Evolutionary conservation across 2,888 invertebrate genomes (phyloP), one percentile per base, ranked within the genome.

Genomic region (Hyposoter didymator): DNA sequence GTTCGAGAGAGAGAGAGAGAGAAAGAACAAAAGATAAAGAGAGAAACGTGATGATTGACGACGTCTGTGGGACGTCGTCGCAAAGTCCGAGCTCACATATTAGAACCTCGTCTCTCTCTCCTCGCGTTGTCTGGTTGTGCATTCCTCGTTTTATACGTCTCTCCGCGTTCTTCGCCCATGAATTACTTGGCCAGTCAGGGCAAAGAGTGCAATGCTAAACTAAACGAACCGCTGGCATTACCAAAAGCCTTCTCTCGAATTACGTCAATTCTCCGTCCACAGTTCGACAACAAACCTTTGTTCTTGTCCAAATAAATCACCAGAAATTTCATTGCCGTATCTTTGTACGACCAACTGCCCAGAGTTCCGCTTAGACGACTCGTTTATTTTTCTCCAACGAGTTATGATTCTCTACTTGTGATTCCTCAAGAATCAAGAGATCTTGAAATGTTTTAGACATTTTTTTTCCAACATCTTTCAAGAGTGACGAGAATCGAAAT

Each of bases 1-100:
- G n/a, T n/a, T n/a, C n/a, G 19, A 45, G 66, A 4, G 49, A 32
- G 19, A 17, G 22, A n/a, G 19, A 45, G 66, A 4, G 49, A 32
- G 19, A 17, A 17, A 70, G 81, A 69, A 75, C 82, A 83, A 78
- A 73, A 78, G 85, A 82, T 78, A 80, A 83, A 80, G 84, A 80
- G 84, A 83, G 85, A 84, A 78, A 84, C 69, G 73, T 39, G 83
- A 85, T 80, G 75, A 81, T 84, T 87, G 85, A 82, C 84, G 81
- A 82, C 82, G 81, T 75, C 85, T 78, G 80, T 70, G 52, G 49
- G 59, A 82, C 74, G 86, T 84, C 82, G 79, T 74, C 86, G 78
- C 70, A 69, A 73, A 79, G 79, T 84, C 86, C 69, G 55, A 67
- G 69, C 70, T 74, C 72, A 80, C 78, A 39, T 82, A 82, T 81